A percentile compares a stretch with the other conserved stretches of the same genome.
phyloP scores from a whole-genome alignment of 1,140 invertebrate species.

The Oryctes rhinoceros region DNA sequence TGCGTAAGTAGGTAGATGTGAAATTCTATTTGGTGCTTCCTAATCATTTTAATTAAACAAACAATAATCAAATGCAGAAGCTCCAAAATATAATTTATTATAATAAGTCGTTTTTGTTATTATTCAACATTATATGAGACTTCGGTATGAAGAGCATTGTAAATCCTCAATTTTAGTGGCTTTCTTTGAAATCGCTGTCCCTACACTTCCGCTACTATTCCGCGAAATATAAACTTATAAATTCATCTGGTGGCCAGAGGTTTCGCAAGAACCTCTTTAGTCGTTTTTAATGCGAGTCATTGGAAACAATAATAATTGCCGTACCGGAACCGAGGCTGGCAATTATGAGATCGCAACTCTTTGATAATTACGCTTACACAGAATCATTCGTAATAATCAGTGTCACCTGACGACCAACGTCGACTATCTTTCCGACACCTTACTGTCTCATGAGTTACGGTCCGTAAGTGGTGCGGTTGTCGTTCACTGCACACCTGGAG shows the following conservation, averaged over 20 bases:
- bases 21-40: no score
- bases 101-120: no score
- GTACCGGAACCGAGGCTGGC: constrained; percentile 21
- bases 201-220: neutral
- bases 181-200: neutral
- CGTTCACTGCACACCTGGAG: constrained; percentile 23
- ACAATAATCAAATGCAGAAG: no score
- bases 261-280: constrained; percentile 26
- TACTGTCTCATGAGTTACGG: constrained; percentile 8
- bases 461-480: neutral
- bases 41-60: no score
- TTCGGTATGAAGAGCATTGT: no score
- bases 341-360: constrained; percentile 32
- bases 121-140: no score
- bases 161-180: neutral
- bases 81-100: no score
- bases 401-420: constrained; percentile 31
- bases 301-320: constrained; percentile 19
- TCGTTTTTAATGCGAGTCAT: constrained; percentile 21
- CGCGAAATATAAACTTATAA: neutral
- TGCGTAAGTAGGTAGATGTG: no score
- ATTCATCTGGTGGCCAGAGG: neutral
- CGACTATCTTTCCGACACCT: constrained; percentile 11
- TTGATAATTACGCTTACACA: constrained; percentile 37
- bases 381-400: constrained; percentile 36